Base-by-base conservation (phyloP, 2,113 vertebrate genomes). In the Theristicus caerulescens region DNA sequence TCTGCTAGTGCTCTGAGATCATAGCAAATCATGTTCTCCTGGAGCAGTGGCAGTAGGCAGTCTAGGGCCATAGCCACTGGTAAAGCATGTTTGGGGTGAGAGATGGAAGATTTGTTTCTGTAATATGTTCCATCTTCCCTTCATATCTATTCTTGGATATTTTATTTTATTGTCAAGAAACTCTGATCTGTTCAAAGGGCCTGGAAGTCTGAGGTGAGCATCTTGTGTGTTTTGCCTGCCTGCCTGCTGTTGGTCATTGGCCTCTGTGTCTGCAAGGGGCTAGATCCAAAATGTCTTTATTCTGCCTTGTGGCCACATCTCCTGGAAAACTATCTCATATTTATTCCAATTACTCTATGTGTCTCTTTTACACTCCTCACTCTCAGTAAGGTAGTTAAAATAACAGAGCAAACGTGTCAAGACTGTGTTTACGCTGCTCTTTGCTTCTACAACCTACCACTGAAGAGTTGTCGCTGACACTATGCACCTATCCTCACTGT, bases 241-340 rank as follows among this genome's bases (percentile, higher is more conserved):
- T 82, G 40, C 27, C 46, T 49, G 16, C 13, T 0, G 0, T 9
- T 61, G 46, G 26, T 66, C 2, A 0, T 47, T 83, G 54, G 42
- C 34, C 38, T 74, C 38, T 36, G 47, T 57, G 29, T 49, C 10
- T 74, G 25, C 54, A 47, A n/a, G 51, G 29, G 34, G 22, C 34
- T 34, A 57, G 36, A 76, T 57, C 46, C 44, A 79, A 86, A 91
- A 20, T 2, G 2, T 44, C 61, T 92, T 87, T 70, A 72, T 89
- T 91, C 82, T 88, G 29, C 70, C 40, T 38, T 74, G 72, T 0
- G 0, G 55, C 21, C 58, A 51, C 34, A 52, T 34, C 77, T 71
- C 31, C 40, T 90, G 34, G 42, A 54, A 90, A 82, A 14, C 10
- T 27, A 4, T 54, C 19, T 70, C 44, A 13, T 52, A 61, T 49